phyloP scores from a whole-genome alignment of 2,797 vertebrate species.

The Molossus molossus region DNA sequence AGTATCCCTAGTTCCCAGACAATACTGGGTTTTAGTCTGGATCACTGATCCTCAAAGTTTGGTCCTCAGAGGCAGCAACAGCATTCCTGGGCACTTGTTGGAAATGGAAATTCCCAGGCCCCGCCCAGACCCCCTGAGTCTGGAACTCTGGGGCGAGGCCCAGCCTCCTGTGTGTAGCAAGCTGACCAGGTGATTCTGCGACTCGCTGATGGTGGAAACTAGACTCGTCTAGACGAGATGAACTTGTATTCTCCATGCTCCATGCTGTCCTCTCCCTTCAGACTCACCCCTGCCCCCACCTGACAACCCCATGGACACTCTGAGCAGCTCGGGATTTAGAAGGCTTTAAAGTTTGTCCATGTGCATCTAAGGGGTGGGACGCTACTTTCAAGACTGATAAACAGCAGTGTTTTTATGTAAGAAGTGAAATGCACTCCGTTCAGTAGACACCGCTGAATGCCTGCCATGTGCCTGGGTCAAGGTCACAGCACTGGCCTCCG shows the following conservation, averaged over 20 bases:
- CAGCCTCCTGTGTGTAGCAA: neutral
- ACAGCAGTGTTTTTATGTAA: neutral
- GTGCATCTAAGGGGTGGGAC: neutral
- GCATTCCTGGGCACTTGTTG: neutral
- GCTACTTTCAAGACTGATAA: constrained; percentile 6
- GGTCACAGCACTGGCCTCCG: neutral
- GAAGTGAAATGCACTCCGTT: neutral
- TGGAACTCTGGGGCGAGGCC: neutral
- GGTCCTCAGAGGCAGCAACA: neutral
- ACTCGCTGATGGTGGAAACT: fast-evolving
- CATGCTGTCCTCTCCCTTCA: neutral
- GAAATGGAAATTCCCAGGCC: neutral
- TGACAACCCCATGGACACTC: too few relatives aligned
- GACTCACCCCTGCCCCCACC: fast-evolving
- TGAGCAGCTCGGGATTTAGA: neutral
- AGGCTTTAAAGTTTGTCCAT: neutral
- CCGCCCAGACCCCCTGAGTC: neutral
- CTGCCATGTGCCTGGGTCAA: neutral
- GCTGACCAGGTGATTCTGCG: neutral
- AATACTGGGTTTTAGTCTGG: neutral
- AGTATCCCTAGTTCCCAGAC: neutral
- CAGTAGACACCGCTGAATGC: neutral
- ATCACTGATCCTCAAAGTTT: neutral
- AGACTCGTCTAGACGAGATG: too few relatives aligned
- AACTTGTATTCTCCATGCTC: neutral